Conservation (phyloP, 2,888 invertebrate species). For the Andrena chrysosceles region DNA sequence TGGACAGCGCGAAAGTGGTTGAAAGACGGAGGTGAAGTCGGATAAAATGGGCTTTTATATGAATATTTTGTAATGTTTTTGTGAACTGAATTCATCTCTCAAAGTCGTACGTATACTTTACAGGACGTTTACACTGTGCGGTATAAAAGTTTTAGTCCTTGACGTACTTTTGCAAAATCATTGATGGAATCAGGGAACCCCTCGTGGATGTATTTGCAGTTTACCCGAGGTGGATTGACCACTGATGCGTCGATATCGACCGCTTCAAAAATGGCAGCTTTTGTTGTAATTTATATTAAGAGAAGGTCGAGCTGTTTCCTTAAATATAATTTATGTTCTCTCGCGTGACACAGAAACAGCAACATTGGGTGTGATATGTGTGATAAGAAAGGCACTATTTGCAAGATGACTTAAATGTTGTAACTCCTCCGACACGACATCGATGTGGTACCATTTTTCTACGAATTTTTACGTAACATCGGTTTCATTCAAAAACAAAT, state of each 20-base stretch:
- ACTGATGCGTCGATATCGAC: slow-evolving; percentile 31
- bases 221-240: slow-evolving; percentile 21
- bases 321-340: slow-evolving; percentile 7
- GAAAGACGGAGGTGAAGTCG: too few species aligned
- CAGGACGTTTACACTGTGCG: not conserved
- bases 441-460: not conserved
- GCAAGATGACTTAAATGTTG: not conserved
- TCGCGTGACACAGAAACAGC: not conserved
- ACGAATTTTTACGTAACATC: not conserved
- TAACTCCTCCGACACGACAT: not conserved
- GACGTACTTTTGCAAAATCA: slow-evolving; percentile 23
- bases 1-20: too few species aligned
- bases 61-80: not conserved
- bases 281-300: slow-evolving; percentile 11
- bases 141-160: slow-evolving; percentile 17
- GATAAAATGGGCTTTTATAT: too few species aligned
- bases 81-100: not conserved
- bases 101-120: not conserved
- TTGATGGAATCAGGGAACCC: slow-evolving; percentile 30
- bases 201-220: slow-evolving; percentile 25
- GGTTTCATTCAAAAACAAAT: not conserved
- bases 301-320: not conserved
- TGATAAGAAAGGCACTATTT: not conserved
- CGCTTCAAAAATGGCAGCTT: slow-evolving; percentile 22
- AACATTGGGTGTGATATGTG: not conserved